Evolutionary conservation across 2,113 vertebrate species (phyloP).

Genomic region (Passerina amoena): DNA sequence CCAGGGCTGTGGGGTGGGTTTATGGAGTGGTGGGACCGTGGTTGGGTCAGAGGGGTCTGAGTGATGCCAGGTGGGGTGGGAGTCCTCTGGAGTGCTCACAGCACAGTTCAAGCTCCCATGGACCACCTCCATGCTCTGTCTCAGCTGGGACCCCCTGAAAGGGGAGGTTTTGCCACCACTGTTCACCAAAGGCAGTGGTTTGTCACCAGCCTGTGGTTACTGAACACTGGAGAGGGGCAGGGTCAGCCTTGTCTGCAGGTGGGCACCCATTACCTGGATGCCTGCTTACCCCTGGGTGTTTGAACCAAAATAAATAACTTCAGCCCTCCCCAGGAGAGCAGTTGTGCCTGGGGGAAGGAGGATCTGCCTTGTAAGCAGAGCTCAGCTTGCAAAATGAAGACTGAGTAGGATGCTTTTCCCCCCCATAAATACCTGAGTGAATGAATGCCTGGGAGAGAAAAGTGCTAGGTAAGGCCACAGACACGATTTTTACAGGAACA

Average conservation of each 20-base stretch:
- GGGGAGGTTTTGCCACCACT: neutral
- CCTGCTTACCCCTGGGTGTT: neutral
- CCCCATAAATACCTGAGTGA: neutral
- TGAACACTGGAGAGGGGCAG: neutral
- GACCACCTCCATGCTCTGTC: neutral
- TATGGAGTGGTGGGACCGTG: neutral
- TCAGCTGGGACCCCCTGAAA: neutral
- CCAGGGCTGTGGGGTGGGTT: neutral
- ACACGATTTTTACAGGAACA: neutral
- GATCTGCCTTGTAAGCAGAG: neutral
- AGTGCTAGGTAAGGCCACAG: neutral
- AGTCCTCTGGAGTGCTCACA: fast-evolving
- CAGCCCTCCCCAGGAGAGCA: neutral
- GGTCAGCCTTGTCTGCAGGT: neutral
- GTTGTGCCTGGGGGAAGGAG: neutral
- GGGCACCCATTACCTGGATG: neutral
- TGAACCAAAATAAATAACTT: neutral
- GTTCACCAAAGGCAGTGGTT: neutral
- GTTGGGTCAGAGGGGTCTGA: neutral
- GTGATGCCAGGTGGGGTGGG: fast-evolving
- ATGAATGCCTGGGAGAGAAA: neutral
- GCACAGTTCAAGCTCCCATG: neutral
- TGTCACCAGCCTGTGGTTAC: neutral
- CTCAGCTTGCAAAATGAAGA: neutral
- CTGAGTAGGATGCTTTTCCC: neutral